Evolutionary conservation across 2,113 vertebrate species (phyloP).

Genomic region (Odontophorus gujanensis): DNA sequence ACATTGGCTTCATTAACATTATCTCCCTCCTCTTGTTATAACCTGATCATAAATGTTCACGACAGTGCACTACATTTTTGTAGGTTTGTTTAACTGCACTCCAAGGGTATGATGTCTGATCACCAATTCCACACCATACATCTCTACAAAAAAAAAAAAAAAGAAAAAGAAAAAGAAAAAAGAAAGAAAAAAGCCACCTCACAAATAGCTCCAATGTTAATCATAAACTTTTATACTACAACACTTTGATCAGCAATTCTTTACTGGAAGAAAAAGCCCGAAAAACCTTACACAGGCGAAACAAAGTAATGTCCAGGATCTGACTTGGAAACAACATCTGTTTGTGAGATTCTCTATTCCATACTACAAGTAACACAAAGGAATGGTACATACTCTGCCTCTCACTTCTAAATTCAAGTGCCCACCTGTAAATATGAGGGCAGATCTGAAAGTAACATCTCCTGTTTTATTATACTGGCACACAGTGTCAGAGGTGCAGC

Average conservation of each 20-base stretch:
- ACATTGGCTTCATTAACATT: conserved; percentile 68
- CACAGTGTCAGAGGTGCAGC: too few species aligned
- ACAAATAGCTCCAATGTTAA: conserved; percentile 41
- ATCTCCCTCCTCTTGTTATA: conserved; percentile 65
- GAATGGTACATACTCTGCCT: neutral
- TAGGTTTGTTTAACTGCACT: conserved; percentile 54
- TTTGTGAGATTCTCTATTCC: neutral
- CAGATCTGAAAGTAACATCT: too few species aligned
- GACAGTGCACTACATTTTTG: conserved; percentile 44
- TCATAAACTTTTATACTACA: conserved; percentile 47
- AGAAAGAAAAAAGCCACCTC: conserved; percentile 15
- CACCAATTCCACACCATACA: conserved; percentile 9
- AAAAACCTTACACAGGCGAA: neutral
- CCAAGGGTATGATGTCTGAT: conserved; percentile 46
- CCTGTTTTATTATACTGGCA: too few species aligned
- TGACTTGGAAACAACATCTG: neutral
- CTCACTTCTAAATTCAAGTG: neutral
- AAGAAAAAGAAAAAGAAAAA: too few species aligned
- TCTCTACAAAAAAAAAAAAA: neutral
- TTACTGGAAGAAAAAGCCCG: neutral
- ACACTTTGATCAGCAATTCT: neutral
- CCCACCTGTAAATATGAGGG: neutral
- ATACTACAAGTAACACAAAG: neutral
- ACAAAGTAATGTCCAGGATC: neutral
- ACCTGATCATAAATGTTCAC: conserved; percentile 72